Percentiles rank a stretch among this genome's conserved stretches.
phyloP scores from a whole-genome alignment of 2,797 vertebrate genomes.

The Podarcis siculus region DNA sequence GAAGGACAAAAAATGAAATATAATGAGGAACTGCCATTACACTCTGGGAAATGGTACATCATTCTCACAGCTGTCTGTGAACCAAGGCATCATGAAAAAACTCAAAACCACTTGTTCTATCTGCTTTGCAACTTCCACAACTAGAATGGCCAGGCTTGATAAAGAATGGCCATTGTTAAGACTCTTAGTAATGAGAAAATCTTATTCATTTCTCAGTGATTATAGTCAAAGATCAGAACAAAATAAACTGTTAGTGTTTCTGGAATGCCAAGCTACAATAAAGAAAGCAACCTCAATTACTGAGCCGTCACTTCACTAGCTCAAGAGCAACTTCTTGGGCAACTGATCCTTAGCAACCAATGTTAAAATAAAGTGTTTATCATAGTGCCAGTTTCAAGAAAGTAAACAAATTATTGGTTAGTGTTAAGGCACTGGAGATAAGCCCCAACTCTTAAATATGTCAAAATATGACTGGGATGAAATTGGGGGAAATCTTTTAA shows the following conservation, averaged over 20 bases:
- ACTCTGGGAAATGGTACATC: accelerated
- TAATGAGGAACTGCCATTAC: accelerated
- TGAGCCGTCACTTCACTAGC: neutral
- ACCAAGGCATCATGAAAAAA: neutral
- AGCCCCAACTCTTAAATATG: neutral
- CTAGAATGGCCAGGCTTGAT: no score
- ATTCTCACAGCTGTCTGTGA: neutral
- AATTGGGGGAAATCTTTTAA: neutral
- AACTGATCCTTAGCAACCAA: neutral
- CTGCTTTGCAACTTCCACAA: accelerated
- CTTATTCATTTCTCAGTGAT: neutral
- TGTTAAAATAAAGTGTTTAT: neutral
- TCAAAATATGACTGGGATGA: neutral
- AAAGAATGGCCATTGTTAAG: no score
- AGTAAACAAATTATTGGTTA: neutral
- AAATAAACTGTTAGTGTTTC: neutral
- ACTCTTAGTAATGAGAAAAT: neutral
- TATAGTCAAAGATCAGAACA: neutral
- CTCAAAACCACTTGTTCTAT: accelerated
- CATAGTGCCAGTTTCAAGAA: neutral
- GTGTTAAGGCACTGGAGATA: neutral
- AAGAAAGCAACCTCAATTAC: neutral
- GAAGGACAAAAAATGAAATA: accelerated
- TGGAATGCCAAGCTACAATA: neutral
- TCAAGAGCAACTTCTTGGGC: neutral